These are phyloP conservation scores for Etia nguti DNA, from an alignment of 2,113 vertebrate species.

Conservation along the genomic window DNA sequence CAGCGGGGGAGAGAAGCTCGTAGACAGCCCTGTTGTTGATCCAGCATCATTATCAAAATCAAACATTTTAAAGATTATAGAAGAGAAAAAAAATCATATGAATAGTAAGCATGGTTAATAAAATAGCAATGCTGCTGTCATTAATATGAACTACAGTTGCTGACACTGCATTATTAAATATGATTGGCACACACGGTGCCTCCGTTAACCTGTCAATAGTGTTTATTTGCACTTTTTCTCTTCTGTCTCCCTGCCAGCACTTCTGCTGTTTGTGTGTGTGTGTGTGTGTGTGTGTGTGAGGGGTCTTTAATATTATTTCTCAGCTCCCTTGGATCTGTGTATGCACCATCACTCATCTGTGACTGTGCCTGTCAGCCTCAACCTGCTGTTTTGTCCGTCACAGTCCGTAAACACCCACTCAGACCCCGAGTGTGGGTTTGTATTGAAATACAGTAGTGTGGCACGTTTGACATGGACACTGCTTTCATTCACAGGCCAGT, in stretches of 20 bases:
- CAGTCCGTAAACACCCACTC: neutral
- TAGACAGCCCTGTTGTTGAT: neutral
- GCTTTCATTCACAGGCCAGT: neutral
- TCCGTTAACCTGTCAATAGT: neutral
- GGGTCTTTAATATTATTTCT: neutral
- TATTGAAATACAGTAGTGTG: neutral
- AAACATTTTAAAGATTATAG: neutral
- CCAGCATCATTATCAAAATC: neutral
- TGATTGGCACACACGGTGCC: neutral
- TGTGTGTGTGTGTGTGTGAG: neutral
- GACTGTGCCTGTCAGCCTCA: neutral
- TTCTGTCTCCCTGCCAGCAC: neutral
- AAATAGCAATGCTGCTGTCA: neutral
- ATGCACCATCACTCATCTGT: conserved; percentile 11
- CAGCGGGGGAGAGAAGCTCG: neutral
- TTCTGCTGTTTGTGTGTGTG: neutral
- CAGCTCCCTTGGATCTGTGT: neutral
- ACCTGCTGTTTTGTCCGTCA: neutral
- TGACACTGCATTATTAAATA: conserved; percentile 1
- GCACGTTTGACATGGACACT: neutral
- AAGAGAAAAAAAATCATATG: neutral
- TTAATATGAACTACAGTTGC: neutral
- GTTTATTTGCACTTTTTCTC: neutral
- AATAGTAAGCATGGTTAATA: neutral
- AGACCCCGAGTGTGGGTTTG: neutral